Percentiles rank a stretch among this genome's conserved stretches.
phyloP scores from a whole-genome alignment of 1,140 invertebrate genomes.

The Frieseomelitta varia region DNA sequence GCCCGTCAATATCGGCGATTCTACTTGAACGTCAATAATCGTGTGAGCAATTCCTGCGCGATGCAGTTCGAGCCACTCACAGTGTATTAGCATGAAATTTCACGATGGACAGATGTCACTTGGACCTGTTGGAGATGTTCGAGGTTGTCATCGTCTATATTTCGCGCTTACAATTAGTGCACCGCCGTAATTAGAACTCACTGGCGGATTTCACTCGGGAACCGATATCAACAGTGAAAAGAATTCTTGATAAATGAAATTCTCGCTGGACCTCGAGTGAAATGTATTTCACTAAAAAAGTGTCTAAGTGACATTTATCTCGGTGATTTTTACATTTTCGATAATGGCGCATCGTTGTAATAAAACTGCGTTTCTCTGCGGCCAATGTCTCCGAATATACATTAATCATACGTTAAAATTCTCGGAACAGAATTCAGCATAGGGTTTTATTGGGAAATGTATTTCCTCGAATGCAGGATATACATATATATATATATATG shows the following conservation, averaged over 20 bases:
- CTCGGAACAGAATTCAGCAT: background rate
- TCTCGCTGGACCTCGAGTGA: background rate
- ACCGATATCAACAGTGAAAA: background rate
- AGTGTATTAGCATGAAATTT: conserved; percentile 30
- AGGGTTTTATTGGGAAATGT: background rate
- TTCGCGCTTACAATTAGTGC: background rate
- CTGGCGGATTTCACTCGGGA: conserved; percentile 5
- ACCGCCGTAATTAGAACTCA: background rate
- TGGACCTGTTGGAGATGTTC: conserved; percentile 6
- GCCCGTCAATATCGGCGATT: background rate
- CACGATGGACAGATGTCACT: conserved; percentile 35
- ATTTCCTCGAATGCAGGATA: background rate
- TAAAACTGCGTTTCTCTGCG: background rate
- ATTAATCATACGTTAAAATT: background rate
- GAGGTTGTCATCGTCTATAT: conserved; percentile 17
- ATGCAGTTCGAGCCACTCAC: background rate
- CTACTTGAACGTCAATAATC: background rate
- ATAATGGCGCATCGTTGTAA: background rate
- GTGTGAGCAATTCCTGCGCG: background rate
- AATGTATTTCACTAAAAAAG: background rate
- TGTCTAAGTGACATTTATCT: background rate
- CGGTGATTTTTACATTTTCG: background rate
- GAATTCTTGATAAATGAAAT: background rate
- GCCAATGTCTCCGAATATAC: too few relatives aligned
- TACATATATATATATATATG: background rate